These are phyloP conservation scores for Drosophila birchii DNA, from an alignment of 2,888 invertebrate species.

Conservation along the genomic window DNA sequence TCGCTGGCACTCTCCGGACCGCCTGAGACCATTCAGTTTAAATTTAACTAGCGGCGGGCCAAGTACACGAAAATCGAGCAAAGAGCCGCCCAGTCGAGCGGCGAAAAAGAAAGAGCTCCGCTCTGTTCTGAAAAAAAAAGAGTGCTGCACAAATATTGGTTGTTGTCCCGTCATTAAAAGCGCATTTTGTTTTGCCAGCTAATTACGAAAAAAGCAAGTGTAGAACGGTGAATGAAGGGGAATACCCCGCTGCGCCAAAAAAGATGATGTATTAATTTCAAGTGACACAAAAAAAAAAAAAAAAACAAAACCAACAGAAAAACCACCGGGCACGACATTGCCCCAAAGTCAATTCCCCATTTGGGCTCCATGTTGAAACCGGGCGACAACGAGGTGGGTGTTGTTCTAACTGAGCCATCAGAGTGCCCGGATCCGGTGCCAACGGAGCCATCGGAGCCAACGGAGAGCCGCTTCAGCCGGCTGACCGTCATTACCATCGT, in stretches of 20 bases:
- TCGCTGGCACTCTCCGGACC: slow-evolving; percentile 50
- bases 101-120: slow-evolving; percentile 30
- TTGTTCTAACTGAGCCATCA: slow-evolving; percentile 43
- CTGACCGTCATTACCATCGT: slow-evolving; percentile 58
- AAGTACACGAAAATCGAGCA: slow-evolving; percentile 54
- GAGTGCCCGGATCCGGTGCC: slow-evolving; percentile 16
- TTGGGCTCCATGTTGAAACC: slow-evolving; percentile 50
- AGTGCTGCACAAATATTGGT: slow-evolving; percentile 62
- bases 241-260: not conserved
- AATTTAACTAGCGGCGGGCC: slow-evolving; percentile 79
- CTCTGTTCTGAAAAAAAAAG: slow-evolving; percentile 11
- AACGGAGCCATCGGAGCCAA: slow-evolving; percentile 19
- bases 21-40: slow-evolving; percentile 72
- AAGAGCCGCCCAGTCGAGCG: slow-evolving; percentile 32
- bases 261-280: slow-evolving; percentile 50
- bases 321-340: slow-evolving; percentile 59
- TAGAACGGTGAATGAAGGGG: slow-evolving; percentile 7
- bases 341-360: slow-evolving; percentile 64
- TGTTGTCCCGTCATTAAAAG: slow-evolving; percentile 67
- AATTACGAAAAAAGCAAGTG: slow-evolving; percentile 54
- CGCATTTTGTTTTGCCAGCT: slow-evolving; percentile 70
- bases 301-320: not conserved
- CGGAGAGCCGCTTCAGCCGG: slow-evolving; percentile 43
- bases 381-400: slow-evolving; percentile 49
- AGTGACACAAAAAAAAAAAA: slow-evolving; percentile 17